Percentiles rank a stretch among this genome's conserved stretches.
Conservation (phyloP, 2,888 invertebrate genomes). For the Myathropa florea region DNA sequence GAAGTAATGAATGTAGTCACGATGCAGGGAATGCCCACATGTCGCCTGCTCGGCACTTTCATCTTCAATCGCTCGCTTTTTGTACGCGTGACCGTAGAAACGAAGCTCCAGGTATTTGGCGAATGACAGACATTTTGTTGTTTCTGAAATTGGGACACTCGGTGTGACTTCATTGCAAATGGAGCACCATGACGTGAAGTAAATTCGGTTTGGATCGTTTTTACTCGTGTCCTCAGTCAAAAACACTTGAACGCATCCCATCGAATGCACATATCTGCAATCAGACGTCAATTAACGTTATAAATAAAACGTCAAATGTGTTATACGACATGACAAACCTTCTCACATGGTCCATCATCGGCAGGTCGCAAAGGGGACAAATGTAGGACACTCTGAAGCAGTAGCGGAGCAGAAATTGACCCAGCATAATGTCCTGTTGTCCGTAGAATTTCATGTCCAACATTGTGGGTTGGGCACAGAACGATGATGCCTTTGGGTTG, state of each 20-base stretch:
- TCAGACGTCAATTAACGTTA: background rate
- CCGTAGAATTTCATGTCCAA: constrained; percentile 95
- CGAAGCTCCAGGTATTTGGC: constrained; percentile 94
- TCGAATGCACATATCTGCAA: constrained; percentile 90
- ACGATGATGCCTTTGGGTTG: constrained; percentile 79
- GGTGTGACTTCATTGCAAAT: constrained; percentile 84
- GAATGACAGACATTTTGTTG: constrained; percentile 91
- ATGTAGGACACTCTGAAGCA: constrained; percentile 92
- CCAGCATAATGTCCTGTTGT: constrained; percentile 95
- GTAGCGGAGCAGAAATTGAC: constrained; percentile 95
- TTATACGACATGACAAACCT: constrained; percentile 82
- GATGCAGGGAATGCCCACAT: constrained; percentile 91
- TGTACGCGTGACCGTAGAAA: constrained; percentile 89
- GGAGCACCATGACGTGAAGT: constrained; percentile 79
- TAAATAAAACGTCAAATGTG: background rate
- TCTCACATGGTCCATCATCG: constrained; percentile 93
- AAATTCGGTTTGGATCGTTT: constrained; percentile 77
- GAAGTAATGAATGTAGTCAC: constrained; percentile 95
- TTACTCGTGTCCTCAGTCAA: constrained; percentile 77
- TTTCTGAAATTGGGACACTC: constrained; percentile 88
- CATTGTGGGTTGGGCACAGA: constrained; percentile 79
- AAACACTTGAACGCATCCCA: constrained; percentile 91
- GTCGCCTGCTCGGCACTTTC: constrained; percentile 36
- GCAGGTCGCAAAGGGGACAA: constrained; percentile 90
- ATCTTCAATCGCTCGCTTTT: constrained; percentile 79